Evolutionary conservation across 2,113 vertebrate species (phyloP).

Genomic region (Motacilla tschutschensis): DNA sequence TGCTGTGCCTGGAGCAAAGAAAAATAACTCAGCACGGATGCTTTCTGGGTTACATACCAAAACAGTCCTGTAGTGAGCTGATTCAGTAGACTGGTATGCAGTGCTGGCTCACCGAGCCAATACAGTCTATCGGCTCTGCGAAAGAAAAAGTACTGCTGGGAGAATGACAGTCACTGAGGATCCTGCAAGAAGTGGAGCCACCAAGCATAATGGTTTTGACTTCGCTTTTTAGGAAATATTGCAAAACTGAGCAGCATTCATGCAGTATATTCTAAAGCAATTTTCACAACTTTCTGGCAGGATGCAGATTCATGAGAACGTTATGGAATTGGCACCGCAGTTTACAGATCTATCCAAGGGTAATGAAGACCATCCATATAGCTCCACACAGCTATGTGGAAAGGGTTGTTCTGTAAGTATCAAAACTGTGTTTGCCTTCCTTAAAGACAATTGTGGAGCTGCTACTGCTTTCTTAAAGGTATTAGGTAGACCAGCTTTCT

Average conservation of each 20-base stretch:
- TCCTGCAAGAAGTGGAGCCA: neutral
- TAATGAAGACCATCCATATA: neutral
- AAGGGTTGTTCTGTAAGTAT: neutral
- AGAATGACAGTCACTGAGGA: neutral
- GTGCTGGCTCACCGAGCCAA: neutral
- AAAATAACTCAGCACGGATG: slow-evolving; percentile 34
- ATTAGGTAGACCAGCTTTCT: neutral
- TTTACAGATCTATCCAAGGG: neutral
- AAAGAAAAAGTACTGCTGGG: slow-evolving; percentile 13
- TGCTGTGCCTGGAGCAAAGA: slow-evolving; percentile 33
- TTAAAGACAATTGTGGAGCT: neutral
- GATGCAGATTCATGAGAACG: neutral
- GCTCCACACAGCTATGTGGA: neutral
- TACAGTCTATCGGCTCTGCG: neutral
- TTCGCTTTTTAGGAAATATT: neutral
- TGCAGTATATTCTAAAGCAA: neutral
- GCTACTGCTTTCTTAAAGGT: neutral
- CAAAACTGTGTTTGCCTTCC: neutral
- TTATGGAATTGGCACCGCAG: neutral
- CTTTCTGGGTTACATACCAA: slow-evolving; percentile 40
- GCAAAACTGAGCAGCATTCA: neutral
- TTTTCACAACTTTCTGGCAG: neutral
- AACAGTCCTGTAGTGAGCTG: slow-evolving; percentile 28
- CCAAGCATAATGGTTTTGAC: neutral
- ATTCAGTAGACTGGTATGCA: slow-evolving; percentile 46